phyloP scores from a whole-genome alignment of 2,113 vertebrate species.

The Spheniscus mendiculus region DNA sequence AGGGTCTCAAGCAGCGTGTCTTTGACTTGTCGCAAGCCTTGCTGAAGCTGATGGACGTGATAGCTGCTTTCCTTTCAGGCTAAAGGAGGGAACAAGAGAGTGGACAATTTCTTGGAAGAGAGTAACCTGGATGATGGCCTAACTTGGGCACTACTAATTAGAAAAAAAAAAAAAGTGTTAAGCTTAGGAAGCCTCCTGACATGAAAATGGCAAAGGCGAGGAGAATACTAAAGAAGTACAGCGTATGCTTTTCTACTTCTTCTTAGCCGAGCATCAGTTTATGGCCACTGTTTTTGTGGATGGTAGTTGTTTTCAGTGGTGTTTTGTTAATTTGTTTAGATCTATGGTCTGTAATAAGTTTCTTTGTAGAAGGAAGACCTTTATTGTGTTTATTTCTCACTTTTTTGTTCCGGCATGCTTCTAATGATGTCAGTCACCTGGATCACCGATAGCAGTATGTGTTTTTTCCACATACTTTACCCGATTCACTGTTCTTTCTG shows the following conservation, averaged over 20 bases:
- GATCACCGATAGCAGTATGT: not conserved
- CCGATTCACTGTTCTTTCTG: not conserved
- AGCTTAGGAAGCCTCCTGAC: not conserved
- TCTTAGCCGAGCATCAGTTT: not conserved
- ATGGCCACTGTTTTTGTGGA: not conserved
- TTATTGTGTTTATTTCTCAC: not conserved
- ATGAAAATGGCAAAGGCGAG: not conserved
- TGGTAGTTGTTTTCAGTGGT: fast-evolving
- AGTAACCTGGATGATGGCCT: not conserved
- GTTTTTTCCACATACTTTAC: not conserved
- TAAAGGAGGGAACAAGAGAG: not conserved
- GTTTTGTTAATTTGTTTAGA: not conserved
- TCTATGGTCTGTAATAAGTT: not conserved
- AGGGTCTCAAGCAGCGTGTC: not conserved
- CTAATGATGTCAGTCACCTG: not conserved
- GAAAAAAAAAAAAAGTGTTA: not conserved
- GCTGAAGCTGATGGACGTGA: not conserved
- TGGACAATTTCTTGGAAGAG: not conserved
- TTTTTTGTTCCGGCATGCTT: not conserved
- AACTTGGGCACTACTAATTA: not conserved
- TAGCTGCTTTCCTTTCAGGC: not conserved
- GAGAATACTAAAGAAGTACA: not conserved
- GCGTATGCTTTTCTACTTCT: not conserved
- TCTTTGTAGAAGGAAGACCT: not conserved
- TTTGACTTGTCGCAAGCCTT: not conserved